Conservation (phyloP, 30 jellyfish, hydroid and myxozoan genomes). For the Aurelia aurita complex sp. Pacific region DNA sequence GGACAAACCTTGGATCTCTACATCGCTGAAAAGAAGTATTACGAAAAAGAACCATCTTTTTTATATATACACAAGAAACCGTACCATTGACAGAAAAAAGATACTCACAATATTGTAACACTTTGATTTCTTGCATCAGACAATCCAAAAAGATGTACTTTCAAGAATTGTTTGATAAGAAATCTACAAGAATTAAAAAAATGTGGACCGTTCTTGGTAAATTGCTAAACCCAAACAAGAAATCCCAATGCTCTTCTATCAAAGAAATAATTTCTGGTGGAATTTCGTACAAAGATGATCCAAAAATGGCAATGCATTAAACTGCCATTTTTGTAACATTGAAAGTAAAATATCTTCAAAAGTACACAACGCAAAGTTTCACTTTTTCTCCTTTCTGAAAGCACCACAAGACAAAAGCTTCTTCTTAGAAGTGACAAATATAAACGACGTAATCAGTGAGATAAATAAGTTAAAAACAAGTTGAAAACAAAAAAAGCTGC, state of each 20-base stretch:
- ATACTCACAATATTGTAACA: conserved; percentile 12
- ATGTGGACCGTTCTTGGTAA: conserved; percentile 18
- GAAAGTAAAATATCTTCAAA: conserved; percentile 1
- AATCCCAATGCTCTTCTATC: not conserved
- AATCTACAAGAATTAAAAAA: conserved; percentile 6
- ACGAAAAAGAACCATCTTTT: not conserved
- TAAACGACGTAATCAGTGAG: too few species aligned
- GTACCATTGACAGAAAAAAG: not conserved
- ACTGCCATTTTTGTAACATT: not conserved
- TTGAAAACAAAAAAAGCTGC: too few species aligned
- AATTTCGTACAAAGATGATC: not conserved
- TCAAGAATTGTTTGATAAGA: conserved; percentile 11
- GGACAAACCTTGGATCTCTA: conserved; percentile 21
- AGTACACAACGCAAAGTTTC: not conserved
- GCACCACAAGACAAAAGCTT: not conserved
- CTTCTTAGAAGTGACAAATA: not conserved
- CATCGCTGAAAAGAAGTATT: not conserved
- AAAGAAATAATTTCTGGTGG: conserved; percentile 1
- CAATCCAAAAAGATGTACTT: not conserved
- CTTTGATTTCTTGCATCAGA: conserved; percentile 3
- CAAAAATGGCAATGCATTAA: not conserved
- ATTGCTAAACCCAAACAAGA: not conserved
- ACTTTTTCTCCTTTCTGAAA: not conserved
- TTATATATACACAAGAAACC: not conserved
- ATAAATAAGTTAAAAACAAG: too few species aligned